These are phyloP conservation scores for Zophobas atratus DNA, from an alignment of 1,140 invertebrate species.

Conservation along the genomic window DNA sequence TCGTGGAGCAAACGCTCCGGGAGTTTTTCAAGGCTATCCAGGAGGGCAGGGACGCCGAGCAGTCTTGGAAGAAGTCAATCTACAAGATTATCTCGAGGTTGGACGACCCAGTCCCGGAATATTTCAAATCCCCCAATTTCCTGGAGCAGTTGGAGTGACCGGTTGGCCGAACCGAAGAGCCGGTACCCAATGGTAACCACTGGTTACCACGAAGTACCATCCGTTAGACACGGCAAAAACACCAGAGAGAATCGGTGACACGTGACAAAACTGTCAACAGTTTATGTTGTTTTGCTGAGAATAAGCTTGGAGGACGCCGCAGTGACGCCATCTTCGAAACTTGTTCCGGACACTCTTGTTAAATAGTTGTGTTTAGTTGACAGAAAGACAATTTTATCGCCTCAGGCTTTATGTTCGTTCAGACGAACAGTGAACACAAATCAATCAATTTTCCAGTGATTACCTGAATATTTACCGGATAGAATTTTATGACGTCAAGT, in stretches of 20 bases:
- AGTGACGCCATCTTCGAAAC: conserved; percentile 57
- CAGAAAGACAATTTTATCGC: conserved; percentile 61
- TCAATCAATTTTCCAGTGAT: conserved; percentile 64
- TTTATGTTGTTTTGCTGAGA: conserved; percentile 59
- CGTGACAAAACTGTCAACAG: conserved; percentile 63
- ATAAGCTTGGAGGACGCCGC: conserved; percentile 59
- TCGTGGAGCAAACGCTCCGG: conserved; percentile 96
- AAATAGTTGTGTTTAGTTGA: conserved; percentile 65
- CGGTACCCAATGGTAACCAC: conserved; percentile 51
- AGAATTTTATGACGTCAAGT: conserved; percentile 63
- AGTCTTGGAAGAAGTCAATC: conserved; percentile 99
- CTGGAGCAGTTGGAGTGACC: conserved; percentile 97
- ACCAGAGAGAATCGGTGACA: conserved; percentile 66
- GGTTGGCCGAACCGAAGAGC: conserved; percentile 57
- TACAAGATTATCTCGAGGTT: conserved; percentile 99
- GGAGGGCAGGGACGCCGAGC: conserved; percentile 95
- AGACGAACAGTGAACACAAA: conserved; percentile 66
- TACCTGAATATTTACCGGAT: conserved; percentile 65
- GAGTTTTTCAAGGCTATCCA: conserved; percentile 99
- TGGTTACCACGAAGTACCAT: conserved; percentile 51
- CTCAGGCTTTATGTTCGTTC: conserved; percentile 62
- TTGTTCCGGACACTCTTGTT: conserved; percentile 60
- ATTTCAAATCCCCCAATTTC: conserved; percentile 99
- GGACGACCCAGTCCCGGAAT: conserved; percentile 98
- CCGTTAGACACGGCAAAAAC: conserved; percentile 51